A percentile compares a stretch with the other conserved stretches of the same genome.
Conservation (phyloP, 2,888 invertebrate genomes). For the Theodoxus fluviatilis region DNA sequence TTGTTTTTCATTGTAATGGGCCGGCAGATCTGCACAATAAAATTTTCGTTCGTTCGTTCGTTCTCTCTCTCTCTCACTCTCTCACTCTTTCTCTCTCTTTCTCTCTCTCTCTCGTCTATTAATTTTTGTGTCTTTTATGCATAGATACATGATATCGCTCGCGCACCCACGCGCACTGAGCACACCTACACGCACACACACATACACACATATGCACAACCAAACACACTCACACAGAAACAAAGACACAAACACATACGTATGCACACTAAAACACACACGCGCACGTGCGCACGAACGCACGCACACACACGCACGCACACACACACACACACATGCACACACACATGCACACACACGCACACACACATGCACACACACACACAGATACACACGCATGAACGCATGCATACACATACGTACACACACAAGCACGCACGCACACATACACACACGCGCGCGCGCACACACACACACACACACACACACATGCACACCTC, state of each 20-base stretch:
- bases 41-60: too few relatives aligned
- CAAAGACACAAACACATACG: constrained; percentile 17
- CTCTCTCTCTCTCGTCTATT: too few relatives aligned
- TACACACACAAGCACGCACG: not conserved
- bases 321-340: constrained; percentile 11
- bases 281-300: not conserved
- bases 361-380: constrained; percentile 11
- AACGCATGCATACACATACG: not conserved
- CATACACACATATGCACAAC: constrained; percentile 18
- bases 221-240: constrained; percentile 19
- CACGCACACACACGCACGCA: constrained; percentile 8
- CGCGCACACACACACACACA: not conserved
- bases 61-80: too few relatives aligned
- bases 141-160: too few relatives aligned
- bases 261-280: not conserved
- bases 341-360: constrained; percentile 9
- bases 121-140: too few relatives aligned
- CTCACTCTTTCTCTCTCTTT: too few relatives aligned
- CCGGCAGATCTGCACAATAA: too few relatives aligned
- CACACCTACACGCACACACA: not conserved
- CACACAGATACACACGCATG: constrained; percentile 4
- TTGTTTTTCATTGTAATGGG: too few relatives aligned
- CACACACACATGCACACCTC: not conserved
- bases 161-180: constrained; percentile 4
- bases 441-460: not conserved